phyloP scores from a whole-genome alignment of 2,113 vertebrate genomes.

The Corythornis madagascariensis region DNA sequence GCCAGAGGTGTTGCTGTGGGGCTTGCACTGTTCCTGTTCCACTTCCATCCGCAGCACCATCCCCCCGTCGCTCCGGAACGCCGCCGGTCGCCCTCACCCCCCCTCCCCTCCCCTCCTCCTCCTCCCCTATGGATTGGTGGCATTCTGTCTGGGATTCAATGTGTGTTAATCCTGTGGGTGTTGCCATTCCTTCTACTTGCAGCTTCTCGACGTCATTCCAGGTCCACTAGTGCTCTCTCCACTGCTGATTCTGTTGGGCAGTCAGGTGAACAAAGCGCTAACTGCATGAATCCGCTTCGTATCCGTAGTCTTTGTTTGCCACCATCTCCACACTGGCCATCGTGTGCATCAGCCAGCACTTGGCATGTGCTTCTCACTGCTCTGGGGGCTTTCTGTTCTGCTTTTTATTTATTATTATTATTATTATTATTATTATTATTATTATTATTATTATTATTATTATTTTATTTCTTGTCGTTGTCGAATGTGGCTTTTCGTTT shows the following conservation, averaged over 20 bases:
- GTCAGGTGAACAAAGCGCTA: conserved; percentile 96
- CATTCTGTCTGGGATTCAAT: conserved; percentile 72
- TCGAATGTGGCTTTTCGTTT: too few relatives aligned
- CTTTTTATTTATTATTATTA: background rate
- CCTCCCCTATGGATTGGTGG: conserved; percentile 69
- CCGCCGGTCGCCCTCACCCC: too few relatives aligned
- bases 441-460: too few relatives aligned
- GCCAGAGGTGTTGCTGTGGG: conserved; percentile 21
- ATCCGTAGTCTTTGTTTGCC: conserved; percentile 61
- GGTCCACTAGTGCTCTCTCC: conserved; percentile 99
- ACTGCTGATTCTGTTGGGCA: conserved; percentile 95
- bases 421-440: too few relatives aligned
- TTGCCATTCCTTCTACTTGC: conserved; percentile 90
- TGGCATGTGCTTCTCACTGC: conserved; percentile 71
- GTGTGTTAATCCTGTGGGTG: conserved; percentile 87
- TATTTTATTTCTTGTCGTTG: background rate
- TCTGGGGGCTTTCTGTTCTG: conserved; percentile 41
- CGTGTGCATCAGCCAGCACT: conserved; percentile 65
- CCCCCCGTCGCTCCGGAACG: conserved; percentile 30
- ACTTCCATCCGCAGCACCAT: conserved; percentile 71
- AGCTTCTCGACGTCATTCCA: conserved; percentile 99
- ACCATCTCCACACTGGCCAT: conserved; percentile 70
- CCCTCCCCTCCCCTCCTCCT: too few relatives aligned
- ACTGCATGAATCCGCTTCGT: conserved; percentile 86
- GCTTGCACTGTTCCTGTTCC: conserved; percentile 50